These are phyloP conservation scores for Eurystomus glaucurus DNA, from an alignment of 2,797 vertebrate genomes.

Conservation along the genomic window DNA sequence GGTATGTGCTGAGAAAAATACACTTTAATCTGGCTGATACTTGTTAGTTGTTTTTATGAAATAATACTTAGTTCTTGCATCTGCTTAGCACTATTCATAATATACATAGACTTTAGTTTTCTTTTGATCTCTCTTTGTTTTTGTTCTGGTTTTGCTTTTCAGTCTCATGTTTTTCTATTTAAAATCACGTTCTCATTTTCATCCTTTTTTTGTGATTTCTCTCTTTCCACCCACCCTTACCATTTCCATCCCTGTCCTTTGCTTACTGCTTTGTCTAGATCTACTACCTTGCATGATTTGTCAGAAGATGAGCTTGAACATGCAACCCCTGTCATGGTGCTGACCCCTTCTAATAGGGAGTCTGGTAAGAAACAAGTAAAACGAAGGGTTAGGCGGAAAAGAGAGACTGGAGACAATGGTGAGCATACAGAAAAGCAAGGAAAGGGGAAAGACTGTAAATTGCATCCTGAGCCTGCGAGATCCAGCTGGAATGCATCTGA, in stretches of 20 bases:
- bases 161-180: conserved; percentile 53
- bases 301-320: conserved; percentile 87
- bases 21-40: background rate
- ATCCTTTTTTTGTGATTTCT: conserved; percentile 51
- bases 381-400: conserved; percentile 87
- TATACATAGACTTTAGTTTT: conserved; percentile 35
- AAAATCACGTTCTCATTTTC: conserved; percentile 74
- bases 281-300: conserved; percentile 84
- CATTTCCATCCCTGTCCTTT: conserved; percentile 79
- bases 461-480: conserved; percentile 49
- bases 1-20: conserved; percentile 83
- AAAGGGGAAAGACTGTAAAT: conserved; percentile 70
- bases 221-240: conserved; percentile 71
- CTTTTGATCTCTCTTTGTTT: conserved; percentile 25
- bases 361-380: conserved; percentile 88
- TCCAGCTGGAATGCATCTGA: conserved; percentile 80
- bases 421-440: conserved; percentile 78
- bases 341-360: conserved; percentile 81
- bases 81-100: conserved; percentile 36
- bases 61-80: conserved; percentile 55
- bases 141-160: conserved; percentile 50
- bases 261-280: conserved; percentile 84
- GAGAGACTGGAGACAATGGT: conserved; percentile 79
- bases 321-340: conserved; percentile 79
- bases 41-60: background rate